Conservation (phyloP, 2,888 invertebrate genomes). For the Reticulitermes lucifugus region DNA sequence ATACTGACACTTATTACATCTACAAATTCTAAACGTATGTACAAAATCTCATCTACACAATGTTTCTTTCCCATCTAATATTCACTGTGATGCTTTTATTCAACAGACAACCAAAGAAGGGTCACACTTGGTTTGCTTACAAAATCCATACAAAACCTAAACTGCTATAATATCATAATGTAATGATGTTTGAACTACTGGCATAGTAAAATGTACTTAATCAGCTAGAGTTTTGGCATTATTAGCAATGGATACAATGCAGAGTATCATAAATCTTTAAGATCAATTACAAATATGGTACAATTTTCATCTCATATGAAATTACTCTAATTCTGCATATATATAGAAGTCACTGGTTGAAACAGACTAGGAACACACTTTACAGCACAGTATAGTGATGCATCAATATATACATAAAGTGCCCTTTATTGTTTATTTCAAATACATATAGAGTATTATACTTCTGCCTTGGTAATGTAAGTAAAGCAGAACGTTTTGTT, state of each 20-base stretch:
- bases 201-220: constrained; percentile 11
- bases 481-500: not conserved
- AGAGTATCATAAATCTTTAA: not conserved
- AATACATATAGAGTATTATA: constrained; percentile 14
- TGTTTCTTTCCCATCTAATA: not conserved
- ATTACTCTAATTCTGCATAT: not conserved
- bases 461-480: not conserved
- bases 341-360: constrained; percentile 14
- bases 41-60: constrained; percentile 29
- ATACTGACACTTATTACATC: constrained; percentile 12
- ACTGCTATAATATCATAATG: constrained; percentile 14
- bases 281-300: not conserved
- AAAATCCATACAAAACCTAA: constrained; percentile 22
- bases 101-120: constrained; percentile 21
- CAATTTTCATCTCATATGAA: not conserved
- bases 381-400: constrained; percentile 16
- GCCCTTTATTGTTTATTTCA: not conserved
- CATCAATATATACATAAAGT: constrained; percentile 8
- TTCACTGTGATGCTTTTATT: constrained; percentile 17
- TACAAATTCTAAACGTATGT: constrained; percentile 9
- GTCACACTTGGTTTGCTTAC: constrained; percentile 18
- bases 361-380: constrained; percentile 52
- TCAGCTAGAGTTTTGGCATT: not conserved
- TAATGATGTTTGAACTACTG: constrained; percentile 34
- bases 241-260: not conserved